A percentile compares a stretch with the other conserved stretches of the same genome.
Conservation (phyloP, 2,888 invertebrate species). For the Amblyteles armatorius region DNA sequence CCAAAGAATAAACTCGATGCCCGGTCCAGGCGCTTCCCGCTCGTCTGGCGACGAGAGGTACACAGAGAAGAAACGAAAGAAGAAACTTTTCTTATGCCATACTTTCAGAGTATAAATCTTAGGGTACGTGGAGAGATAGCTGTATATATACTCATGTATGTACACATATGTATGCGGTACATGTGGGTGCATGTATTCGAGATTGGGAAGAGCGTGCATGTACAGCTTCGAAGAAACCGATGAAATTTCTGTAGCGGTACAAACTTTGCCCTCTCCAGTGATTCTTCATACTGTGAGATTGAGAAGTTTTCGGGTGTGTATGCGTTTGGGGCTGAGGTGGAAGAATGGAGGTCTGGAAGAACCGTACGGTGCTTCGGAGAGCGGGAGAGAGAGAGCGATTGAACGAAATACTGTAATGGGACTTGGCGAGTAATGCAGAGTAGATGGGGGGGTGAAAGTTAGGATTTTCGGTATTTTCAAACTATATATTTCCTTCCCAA, state of each 20-base stretch:
- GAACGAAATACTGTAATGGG: slow-evolving; percentile 11
- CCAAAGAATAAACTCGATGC: slow-evolving; percentile 52
- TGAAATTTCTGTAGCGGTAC: slow-evolving; percentile 35
- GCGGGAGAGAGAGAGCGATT: not conserved
- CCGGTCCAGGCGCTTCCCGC: not conserved
- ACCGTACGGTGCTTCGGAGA: not conserved
- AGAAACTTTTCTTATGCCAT: slow-evolving; percentile 55
- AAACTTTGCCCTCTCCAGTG: slow-evolving; percentile 38
- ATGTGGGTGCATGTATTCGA: not conserved
- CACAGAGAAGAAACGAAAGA: slow-evolving; percentile 38
- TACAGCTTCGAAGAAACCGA: slow-evolving; percentile 12
- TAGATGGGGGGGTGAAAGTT: not conserved
- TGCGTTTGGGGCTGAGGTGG: not conserved
- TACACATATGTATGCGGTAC: not conserved
- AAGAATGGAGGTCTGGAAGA: not conserved
- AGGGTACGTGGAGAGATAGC: slow-evolving; percentile 19
- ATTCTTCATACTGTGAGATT: slow-evolving; percentile 38
- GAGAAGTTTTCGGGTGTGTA: slow-evolving; percentile 14
- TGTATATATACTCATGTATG: not conserved
- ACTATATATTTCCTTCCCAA: not conserved
- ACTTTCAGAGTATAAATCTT: slow-evolving; percentile 59
- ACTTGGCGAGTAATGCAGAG: not conserved
- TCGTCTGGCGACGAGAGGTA: slow-evolving; percentile 4
- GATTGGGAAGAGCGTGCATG: slow-evolving; percentile 12
- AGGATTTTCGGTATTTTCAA: not conserved